Conservation (phyloP, 2,113 vertebrate genomes). For the Elachura formosa region DNA sequence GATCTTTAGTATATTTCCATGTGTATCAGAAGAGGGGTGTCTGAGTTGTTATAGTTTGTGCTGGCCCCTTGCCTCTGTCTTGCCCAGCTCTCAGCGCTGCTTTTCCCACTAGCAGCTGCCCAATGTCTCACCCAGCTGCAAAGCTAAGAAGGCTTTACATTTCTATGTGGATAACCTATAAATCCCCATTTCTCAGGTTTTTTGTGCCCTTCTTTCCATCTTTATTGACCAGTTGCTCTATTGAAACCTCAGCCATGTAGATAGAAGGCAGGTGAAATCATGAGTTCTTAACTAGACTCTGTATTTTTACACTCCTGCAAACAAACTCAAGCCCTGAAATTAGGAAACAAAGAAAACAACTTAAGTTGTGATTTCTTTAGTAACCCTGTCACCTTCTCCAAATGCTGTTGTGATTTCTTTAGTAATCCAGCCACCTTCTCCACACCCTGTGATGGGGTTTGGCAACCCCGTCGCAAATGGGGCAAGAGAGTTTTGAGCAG, state of each 20-base stretch:
- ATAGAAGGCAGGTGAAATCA: not conserved
- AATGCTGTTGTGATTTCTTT: no score
- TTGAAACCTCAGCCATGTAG: not conserved
- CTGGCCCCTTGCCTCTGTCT: not conserved
- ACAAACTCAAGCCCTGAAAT: not conserved
- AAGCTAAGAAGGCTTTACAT: not conserved
- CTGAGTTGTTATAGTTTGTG: not conserved
- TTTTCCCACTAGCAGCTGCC: not conserved
- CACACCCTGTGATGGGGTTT: not conserved
- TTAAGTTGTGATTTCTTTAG: no score
- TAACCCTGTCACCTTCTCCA: no score
- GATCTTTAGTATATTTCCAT: not conserved
- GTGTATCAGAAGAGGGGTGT: not conserved
- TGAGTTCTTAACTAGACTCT: fast-evolving
- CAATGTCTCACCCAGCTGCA: not conserved
- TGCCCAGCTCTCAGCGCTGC: not conserved
- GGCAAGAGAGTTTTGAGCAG: not conserved
- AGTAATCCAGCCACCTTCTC: not conserved
- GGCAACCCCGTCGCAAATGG: not conserved
- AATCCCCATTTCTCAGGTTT: not conserved
- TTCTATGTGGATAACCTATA: not conserved
- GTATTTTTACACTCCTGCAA: not conserved
- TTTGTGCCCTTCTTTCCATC: not conserved
- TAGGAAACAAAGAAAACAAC: not conserved
- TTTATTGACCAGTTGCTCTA: not conserved